Conservation (phyloP, 2,113 vertebrate species). For the Leucopsar rothschildi region DNA sequence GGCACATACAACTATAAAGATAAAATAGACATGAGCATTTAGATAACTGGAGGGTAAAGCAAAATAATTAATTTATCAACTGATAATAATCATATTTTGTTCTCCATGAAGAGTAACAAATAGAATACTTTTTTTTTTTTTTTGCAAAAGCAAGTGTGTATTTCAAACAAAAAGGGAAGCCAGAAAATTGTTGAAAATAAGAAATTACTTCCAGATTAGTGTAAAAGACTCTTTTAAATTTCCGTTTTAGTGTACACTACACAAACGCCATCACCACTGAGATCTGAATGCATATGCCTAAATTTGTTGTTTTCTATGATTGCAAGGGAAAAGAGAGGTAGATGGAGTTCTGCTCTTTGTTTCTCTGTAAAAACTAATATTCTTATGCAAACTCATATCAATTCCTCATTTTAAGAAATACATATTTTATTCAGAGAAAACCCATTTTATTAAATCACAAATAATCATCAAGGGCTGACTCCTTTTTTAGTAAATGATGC, state of each 20-base stretch:
- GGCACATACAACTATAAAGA: not conserved
- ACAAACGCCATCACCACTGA: not conserved
- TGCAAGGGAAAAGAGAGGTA: not conserved
- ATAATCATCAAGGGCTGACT: not conserved
- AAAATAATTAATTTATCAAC: not conserved
- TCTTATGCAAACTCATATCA: not conserved
- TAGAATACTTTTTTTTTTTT: not conserved
- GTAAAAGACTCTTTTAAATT: not conserved
- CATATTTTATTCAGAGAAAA: not conserved
- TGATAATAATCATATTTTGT: not conserved
- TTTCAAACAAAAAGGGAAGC: not conserved
- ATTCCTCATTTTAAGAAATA: not conserved
- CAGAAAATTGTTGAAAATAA: not conserved
- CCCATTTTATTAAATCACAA: not conserved
- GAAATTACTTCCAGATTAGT: not conserved
- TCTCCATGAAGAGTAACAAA: not conserved
- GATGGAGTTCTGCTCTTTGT: not conserved
- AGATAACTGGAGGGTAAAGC: not conserved
- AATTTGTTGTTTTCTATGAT: not conserved
- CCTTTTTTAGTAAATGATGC: not conserved
- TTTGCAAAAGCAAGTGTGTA: too few relatives aligned
- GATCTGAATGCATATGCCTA: not conserved
- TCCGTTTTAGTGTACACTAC: not conserved
- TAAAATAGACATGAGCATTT: not conserved
- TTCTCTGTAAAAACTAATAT: not conserved